Evolutionary conservation across 2,113 vertebrate species (phyloP), one percentile per base, ranked within the genome.

Genomic region (Holacanthus passer): DNA sequence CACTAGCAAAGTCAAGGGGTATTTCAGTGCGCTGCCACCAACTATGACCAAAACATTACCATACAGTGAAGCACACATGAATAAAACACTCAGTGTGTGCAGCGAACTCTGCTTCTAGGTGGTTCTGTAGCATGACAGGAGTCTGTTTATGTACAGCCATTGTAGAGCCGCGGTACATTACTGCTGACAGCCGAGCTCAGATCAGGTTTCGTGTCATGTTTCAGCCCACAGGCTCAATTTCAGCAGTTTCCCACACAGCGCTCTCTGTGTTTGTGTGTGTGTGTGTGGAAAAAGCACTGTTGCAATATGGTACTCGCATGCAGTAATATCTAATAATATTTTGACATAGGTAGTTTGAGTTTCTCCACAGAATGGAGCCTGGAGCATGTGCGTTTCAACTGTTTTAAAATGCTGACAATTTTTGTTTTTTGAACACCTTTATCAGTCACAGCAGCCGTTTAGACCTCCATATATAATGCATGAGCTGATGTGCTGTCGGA

Each of bases 191-290:
- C 24, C 20, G 59, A 71, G 24, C 48, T 22, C 5, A 47, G 83
- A 82, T 83, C 41, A 20, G 68, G 84, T 88, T 83, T 83, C 48
- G 79, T 77, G 29, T 91, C 80, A 32, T 67, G 81, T 89, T 89
- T 84, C 86, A 69, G 39, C n/a, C 64, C 16, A 7, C 47, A 37
- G 68, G 35, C 64, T 87, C 69, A 13, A 14, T 74, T 89, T 77
- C 87, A 69, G 53, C 59, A 10, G 62, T 84, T 73, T 80, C 68
- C 79, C 53, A 73, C 63, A 58, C 85, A 63, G 66, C 47, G 8
- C 1, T 41, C 1, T 77, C 65, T 52, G 45, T 59, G 1, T 37
- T 17, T 7, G 1, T 75, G 52, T 55, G 19, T 70, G 22, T 29
- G 13, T 43, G 16, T 43, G 65, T 65, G 50, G 41, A 66, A 73